Conservation (phyloP, 1,140 invertebrate genomes). For the Teleopsis dalmanni region DNA sequence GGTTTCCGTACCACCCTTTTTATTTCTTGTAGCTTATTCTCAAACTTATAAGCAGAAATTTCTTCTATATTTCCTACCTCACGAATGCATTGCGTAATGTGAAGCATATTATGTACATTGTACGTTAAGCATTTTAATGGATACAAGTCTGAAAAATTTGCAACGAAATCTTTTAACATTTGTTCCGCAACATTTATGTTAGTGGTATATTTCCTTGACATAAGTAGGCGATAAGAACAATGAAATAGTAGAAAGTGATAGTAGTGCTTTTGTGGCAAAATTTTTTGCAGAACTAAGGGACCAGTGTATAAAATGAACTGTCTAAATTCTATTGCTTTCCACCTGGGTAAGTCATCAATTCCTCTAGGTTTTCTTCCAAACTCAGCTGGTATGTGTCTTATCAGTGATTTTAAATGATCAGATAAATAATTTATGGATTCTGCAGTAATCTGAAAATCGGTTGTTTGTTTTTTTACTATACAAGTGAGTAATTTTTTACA, state of each 20-base stretch:
- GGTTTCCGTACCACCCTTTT: not conserved
- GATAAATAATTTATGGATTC: conserved; percentile 1
- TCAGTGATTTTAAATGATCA: conserved; percentile 5
- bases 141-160: not conserved
- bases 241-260: not conserved
- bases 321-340: conserved; percentile 19
- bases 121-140: not conserved
- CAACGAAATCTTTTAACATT: not conserved
- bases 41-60: not conserved
- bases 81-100: not conserved
- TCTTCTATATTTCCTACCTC: not conserved
- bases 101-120: not conserved
- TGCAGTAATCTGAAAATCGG: not conserved
- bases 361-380: conserved; percentile 15
- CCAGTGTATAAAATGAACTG: conserved; percentile 4
- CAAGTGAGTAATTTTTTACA: conserved; percentile 12
- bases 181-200: not conserved
- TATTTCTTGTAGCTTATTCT: not conserved
- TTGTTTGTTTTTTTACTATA: conserved; percentile 10
- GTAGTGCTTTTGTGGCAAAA: not conserved
- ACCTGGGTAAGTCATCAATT: conserved; percentile 3
- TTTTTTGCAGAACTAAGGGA: not conserved
- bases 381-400: conserved; percentile 11
- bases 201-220: not conserved
- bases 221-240: conserved; percentile 12